Evolutionary conservation across 2,797 vertebrate species (phyloP), one percentile per base, ranked within the genome.

Genomic region (Picus viridis): DNA sequence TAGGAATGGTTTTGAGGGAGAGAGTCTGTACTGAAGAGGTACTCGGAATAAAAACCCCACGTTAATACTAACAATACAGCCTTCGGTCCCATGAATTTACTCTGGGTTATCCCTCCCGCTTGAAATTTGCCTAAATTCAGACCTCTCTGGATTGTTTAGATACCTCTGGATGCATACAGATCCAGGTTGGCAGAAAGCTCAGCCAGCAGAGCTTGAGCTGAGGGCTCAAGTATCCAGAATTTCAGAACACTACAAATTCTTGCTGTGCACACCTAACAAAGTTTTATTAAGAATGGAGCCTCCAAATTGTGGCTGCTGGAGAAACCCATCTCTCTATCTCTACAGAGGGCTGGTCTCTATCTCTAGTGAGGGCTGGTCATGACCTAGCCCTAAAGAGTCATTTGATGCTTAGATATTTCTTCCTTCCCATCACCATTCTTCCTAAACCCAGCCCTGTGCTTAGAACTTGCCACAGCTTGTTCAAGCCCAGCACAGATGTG

Each of bases 381-480:
- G 43, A 83, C 6, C 10, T 8, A 59, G 5, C 70, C 58, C 32
- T 18, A 4, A 71, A n/a, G n/a, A 63, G 9, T 19, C 10, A 32
- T 7, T 22, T 0, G 0, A 11, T 6, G 7, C 12, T 74, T 41
- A 67, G 4, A 41, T 19, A 51, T 11, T 34, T 71, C n/a, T 10
- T 16, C 67, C 57, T 65, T 69, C n/a, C 34, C 43, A n/a, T 12
- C 41, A 7, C 29, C 12, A 18, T 2, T n/a, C 14, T 45, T 26
- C 34, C 39, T 1, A 65, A 72, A 54, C 32, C 12, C 45, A 72
- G 6, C 19, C 13, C 29, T 5, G 2, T 0, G 9, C 67, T 70
- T 24, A 32, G 36, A 59, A 51, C 16, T 0, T 0, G 47, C 30
- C 17, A 13, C 4, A 15, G 3, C 7, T 58, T 6, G 8, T 12